Evolutionary conservation across 35 echinoderm and acorn worm species (phyloP).

Genomic region (Ophiothrix spiculata): DNA sequence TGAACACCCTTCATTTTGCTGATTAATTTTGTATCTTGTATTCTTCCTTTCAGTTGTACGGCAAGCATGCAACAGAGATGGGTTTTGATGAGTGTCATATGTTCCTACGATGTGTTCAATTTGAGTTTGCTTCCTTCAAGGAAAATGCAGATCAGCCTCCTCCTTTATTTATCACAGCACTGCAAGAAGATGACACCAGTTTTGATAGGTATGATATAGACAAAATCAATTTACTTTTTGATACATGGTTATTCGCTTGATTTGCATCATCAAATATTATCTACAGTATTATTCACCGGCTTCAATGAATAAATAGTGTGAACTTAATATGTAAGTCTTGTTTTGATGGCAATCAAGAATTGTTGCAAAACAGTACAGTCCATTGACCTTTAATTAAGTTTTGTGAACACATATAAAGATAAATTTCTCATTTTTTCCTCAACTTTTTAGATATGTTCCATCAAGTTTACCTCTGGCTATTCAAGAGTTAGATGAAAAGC

Average conservation of each 20-base stretch:
- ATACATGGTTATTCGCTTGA: no score
- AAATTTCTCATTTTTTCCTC: background rate
- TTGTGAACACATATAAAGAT: background rate
- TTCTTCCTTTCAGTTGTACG: conserved; percentile 65
- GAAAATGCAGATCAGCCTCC: conserved; percentile 89
- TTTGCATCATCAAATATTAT: no score
- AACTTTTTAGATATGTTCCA: conserved; percentile 57
- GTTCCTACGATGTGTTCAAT: conserved; percentile 90
- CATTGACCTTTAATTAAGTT: no score
- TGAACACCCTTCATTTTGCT: no score
- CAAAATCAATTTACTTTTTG: no score
- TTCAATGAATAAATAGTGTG: no score
- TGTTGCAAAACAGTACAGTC: no score
- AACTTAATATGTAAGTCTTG: no score
- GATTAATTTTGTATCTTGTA: background rate
- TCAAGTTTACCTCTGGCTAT: conserved; percentile 75
- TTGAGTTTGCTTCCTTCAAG: conserved; percentile 97
- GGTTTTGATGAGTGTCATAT: conserved; percentile 97
- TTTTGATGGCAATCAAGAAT: no score
- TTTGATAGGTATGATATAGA: conserved; percentile 92
- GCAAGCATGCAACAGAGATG: conserved; percentile 76
- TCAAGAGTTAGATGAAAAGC: conserved; percentile 94
- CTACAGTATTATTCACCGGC: no score
- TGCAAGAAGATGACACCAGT: conserved; percentile 94
- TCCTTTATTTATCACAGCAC: conserved; percentile 94